Base-by-base conservation (phyloP, 2,888 invertebrate species). In the Meloe dianella region DNA sequence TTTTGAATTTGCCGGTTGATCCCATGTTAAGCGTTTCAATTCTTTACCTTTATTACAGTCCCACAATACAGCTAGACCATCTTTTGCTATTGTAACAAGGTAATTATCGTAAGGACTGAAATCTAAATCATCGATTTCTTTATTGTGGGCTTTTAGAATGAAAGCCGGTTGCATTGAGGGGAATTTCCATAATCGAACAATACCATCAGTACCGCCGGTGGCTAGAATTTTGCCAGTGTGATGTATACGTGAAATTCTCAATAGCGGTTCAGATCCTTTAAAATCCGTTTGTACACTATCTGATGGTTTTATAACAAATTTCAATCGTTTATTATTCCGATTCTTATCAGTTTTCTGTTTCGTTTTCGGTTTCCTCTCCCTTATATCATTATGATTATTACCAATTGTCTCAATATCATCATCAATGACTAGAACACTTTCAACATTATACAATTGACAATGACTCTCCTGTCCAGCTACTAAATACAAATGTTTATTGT, bases 91-190 rank as follows among this genome's bases (percentile, higher is more conserved):
- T 75, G 94, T 94, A 61, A 92, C 92, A 62, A 97, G 84, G 80
- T 89, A 86, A 62, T 89, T 89, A 69, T 92, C 91, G 78, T 90
- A 90, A 1, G 92, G 91, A 84, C 93, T 94, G 80, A 97, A 93
- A 85, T 97, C 96, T 63, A 98, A 83, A 83, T 97, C 97, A 79
- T 97, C 97, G 71, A 98, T 93, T 88, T 97, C 97, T 84, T 94
- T 94, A 63, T 87, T 88, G 78, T 97, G 97, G 38, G 91, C 94
- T 70, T 90, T 86, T 10, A 96, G 85, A 74, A 91, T 91, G 76
- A 88, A 87, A 22, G 90, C 79, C 73, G 90, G 87, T 62, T 90
- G 87, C 85, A 96, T 87, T 75, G 90, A 89, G 0, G 97, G 96
- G 82, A 95, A 95, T 79, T 90, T 88, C 97, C 97, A 98, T 10